A percentile compares a stretch with the other conserved stretches of the same genome.
These are phyloP conservation scores for Argya squamiceps DNA, from an alignment of 2,797 vertebrate genomes.

Conservation along the genomic window DNA sequence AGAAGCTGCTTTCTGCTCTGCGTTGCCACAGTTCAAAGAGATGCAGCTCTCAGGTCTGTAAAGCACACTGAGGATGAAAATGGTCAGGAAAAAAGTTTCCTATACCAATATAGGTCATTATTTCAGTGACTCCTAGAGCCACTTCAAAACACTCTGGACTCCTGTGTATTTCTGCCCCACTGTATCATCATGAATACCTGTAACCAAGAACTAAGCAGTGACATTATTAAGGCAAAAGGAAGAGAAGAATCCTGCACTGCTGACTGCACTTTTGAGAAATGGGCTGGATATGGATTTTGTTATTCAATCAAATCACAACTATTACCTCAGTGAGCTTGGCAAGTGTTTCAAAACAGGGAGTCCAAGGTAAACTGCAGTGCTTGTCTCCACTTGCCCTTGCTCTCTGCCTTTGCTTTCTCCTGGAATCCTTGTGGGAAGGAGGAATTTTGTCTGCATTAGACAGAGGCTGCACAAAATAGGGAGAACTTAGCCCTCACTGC, in stretches of 20 bases:
- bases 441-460: constrained; percentile 49
- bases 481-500: not conserved
- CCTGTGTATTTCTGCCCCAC: not conserved
- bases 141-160: not conserved
- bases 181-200: not conserved
- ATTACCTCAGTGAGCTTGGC: not conserved
- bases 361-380: not conserved
- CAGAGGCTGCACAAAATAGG: constrained; percentile 30
- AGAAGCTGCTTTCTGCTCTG: constrained; percentile 17
- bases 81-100: not conserved
- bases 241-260: not conserved
- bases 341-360: constrained; percentile 20
- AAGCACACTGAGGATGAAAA: not conserved
- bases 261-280: not conserved
- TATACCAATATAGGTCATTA: not conserved
- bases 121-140: not conserved
- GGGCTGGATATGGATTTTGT: not conserved
- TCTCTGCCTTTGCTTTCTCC: constrained; percentile 40
- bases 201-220: not conserved
- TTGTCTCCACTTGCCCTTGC: constrained; percentile 27
- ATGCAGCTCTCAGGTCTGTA: not conserved
- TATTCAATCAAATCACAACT: constrained; percentile 14
- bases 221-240: not conserved
- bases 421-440: constrained; percentile 22
- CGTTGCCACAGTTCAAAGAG: not conserved